Base-by-base conservation (phyloP, 2,113 vertebrate genomes). In the Ammodytes marinus region DNA sequence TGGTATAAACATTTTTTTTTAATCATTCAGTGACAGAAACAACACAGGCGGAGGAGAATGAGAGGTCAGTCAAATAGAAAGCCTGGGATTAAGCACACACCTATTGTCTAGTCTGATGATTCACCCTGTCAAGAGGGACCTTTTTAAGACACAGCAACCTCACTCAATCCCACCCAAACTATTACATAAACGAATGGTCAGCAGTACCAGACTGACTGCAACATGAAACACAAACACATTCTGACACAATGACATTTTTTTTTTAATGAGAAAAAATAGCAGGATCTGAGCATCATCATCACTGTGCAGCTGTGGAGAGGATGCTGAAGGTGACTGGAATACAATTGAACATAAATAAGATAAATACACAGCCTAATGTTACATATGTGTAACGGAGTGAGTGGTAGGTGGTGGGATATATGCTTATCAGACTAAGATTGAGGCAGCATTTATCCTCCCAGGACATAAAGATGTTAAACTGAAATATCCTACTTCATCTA, bases 11-110 rank as follows among this genome's bases (percentile, higher is more conserved):
- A 39, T 27, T 15, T 2, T 57, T 5, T 67, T 69, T 84, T n/a
- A 84, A 84, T 86, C 69, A 77, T 70, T 73, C 50, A 74, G 42
- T 40, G 52, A 50, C 17, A 65, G 63, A 71, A 46, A 75, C 60
- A 69, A 79, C 49, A 40, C 42, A 39, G 5, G 8, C 1, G 39
- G 3, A 45, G 8, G 35, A 70, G 1, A 78, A 64, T 50, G 53
- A 0, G 8, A 60, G 27, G 27, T 17, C 4, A n/a, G 46, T 54
- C 43, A 13, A 75, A 69, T 4, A 46, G 9, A 59, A 61, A 59
- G 46, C 57, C 42, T 75, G 27, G 50, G 64, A 82, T 49, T 57
- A 63, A 45, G 58, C 54, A 57, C 15, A 50, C 27, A 53, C 13
- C 39, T 50, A 19, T 27, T 72, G 17, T 47, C n/a, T 6, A 61